Evolutionary conservation across 2,113 vertebrate genomes (phyloP).

Genomic region (Catharus fuscescens): DNA sequence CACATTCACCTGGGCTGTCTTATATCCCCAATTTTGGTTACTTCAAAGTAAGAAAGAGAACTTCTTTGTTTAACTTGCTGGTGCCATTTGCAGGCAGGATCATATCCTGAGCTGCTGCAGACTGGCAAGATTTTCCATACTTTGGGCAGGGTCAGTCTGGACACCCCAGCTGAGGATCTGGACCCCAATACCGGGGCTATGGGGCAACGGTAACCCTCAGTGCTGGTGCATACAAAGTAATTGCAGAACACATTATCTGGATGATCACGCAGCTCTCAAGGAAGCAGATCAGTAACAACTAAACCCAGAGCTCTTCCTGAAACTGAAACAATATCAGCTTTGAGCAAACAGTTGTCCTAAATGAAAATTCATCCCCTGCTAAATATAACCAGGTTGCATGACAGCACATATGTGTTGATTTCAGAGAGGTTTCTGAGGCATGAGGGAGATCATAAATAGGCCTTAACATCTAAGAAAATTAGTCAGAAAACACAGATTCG

Average conservation of each 20-base stretch:
- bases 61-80: neutral
- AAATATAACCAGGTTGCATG: constrained; percentile 69
- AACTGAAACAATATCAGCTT: constrained; percentile 43
- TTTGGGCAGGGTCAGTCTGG: neutral
- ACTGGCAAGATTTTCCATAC: too few relatives aligned
- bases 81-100: neutral
- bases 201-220: neutral
- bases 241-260: neutral
- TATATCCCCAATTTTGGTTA: rapidly evolving
- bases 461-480: constrained; percentile 62
- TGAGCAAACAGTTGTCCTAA: constrained; percentile 60
- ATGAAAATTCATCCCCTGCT: constrained; percentile 66
- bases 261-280: neutral
- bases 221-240: neutral
- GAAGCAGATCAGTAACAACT: neutral
- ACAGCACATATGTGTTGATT: constrained; percentile 70
- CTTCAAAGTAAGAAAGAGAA: neutral
- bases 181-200: rapidly evolving
- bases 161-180: neutral
- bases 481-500: constrained; percentile 56
- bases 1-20: neutral
- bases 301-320: constrained; percentile 2
- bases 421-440: constrained; percentile 64
- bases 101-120: neutral
- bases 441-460: constrained; percentile 68